A percentile compares a stretch with the other conserved stretches of the same genome.
phyloP scores from a whole-genome alignment of 1,140 invertebrate genomes.

The Pentalonia nigronervosa region DNA sequence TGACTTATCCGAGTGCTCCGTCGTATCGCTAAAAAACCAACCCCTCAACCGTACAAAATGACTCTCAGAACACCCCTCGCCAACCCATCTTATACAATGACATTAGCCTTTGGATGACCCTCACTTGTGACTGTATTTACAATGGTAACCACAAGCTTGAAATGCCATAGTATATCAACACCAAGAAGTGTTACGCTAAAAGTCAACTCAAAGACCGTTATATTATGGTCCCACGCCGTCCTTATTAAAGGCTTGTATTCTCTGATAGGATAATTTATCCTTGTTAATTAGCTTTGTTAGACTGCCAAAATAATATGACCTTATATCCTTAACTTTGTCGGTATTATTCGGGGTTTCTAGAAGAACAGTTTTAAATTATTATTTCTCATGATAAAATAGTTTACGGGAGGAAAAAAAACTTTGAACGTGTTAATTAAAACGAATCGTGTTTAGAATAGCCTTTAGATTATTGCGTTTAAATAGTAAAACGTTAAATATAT shows the following conservation, averaged over 20 bases:
- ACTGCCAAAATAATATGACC: background rate
- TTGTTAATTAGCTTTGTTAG: background rate
- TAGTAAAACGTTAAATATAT: background rate
- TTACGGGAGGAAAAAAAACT: background rate
- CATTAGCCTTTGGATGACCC: background rate
- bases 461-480: background rate
- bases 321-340: background rate
- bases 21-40: background rate
- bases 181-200: background rate
- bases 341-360: background rate
- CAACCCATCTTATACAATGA: background rate
- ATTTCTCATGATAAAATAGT: background rate
- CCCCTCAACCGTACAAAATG: no score
- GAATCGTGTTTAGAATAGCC: background rate
- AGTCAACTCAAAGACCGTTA: background rate
- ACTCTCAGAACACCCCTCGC: background rate
- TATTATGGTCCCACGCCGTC: background rate
- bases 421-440: background rate
- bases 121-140: background rate
- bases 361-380: background rate
- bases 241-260: background rate
- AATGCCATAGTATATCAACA: background rate
- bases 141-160: background rate
- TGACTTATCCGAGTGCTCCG: background rate
- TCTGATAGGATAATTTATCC: constrained; percentile 1